A percentile compares a stretch with the other conserved stretches of the same genome.
Evolutionary conservation across 1,140 invertebrate genomes (phyloP).

Genomic region (Zaprionus davidi): DNA sequence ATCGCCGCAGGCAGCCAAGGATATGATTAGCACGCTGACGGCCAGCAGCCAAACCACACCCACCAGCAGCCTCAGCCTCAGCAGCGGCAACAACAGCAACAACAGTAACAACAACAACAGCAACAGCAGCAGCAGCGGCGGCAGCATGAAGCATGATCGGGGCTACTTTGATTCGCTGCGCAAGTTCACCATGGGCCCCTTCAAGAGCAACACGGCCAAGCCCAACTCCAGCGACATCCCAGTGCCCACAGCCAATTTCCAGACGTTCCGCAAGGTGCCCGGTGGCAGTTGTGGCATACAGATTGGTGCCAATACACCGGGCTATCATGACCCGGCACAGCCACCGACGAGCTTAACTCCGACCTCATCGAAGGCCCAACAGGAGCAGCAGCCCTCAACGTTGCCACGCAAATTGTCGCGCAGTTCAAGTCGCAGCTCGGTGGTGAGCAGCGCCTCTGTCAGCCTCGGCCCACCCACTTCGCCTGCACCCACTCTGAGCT

Average conservation of each 20-base stretch:
- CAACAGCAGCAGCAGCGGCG: conserved; percentile 37
- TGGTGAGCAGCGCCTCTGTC: conserved; percentile 50
- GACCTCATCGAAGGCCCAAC: not conserved
- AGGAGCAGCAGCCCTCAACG: conserved; percentile 6
- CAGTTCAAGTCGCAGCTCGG: conserved; percentile 68
- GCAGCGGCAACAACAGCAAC: conserved; percentile 34
- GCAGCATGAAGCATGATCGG: conserved; percentile 64
- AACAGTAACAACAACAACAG: conserved; percentile 35
- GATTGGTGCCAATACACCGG: conserved; percentile 80
- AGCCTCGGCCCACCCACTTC: conserved; percentile 68
- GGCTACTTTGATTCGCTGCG: conserved; percentile 87
- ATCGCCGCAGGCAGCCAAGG: conserved; percentile 69
- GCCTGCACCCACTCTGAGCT: conserved; percentile 69
- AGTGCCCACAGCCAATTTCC: conserved; percentile 91
- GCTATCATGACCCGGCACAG: conserved; percentile 71
- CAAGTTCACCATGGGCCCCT: conserved; percentile 85
- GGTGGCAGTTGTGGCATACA: conserved; percentile 81
- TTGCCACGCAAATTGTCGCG: conserved; percentile 59
- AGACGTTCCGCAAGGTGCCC: conserved; percentile 89
- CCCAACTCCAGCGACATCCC: conserved; percentile 86
- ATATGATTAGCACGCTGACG: conserved; percentile 40
- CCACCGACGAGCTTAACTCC: conserved; percentile 46
- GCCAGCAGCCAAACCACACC: conserved; percentile 14
- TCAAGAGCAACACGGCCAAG: conserved; percentile 84
- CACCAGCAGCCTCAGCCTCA: conserved; percentile 46